Conservation (phyloP, 2,113 vertebrate genomes). For the Callospermophilus lateralis region DNA sequence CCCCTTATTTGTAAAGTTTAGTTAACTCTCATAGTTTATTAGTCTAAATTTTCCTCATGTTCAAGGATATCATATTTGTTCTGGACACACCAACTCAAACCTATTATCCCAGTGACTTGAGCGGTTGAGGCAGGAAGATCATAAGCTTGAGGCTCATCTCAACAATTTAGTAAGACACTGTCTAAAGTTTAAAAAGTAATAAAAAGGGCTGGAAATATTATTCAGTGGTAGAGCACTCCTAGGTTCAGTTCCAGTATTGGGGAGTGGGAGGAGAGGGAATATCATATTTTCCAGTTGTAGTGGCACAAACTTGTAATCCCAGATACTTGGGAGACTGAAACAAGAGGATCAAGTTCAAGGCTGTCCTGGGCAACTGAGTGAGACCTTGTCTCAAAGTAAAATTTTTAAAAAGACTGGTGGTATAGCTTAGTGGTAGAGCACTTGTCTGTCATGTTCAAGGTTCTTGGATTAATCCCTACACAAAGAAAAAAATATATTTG, state of each 20-base stretch:
- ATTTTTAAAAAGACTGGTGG: neutral
- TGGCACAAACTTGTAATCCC: too few relatives aligned
- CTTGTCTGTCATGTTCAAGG: neutral
- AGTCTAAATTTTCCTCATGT: slow-evolving; percentile 31
- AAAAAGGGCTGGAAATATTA: neutral
- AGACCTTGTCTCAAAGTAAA: neutral
- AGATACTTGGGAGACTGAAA: too few relatives aligned
- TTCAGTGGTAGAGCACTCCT: neutral
- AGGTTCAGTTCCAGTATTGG: too few relatives aligned
- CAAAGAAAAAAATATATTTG: neutral
- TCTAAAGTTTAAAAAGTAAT: neutral
- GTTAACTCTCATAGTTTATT: slow-evolving; percentile 42
- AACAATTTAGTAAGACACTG: neutral
- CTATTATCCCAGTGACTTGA: neutral
- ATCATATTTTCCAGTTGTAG: too few relatives aligned
- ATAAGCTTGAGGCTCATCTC: neutral
- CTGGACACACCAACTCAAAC: rapidly evolving
- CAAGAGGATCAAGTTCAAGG: neutral
- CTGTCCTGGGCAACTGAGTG: neutral
- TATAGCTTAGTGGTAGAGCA: neutral
- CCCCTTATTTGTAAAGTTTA: slow-evolving; percentile 25
- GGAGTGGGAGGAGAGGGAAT: too few relatives aligned
- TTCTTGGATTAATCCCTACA: neutral
- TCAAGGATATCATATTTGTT: neutral
- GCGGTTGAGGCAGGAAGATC: neutral